These are phyloP conservation scores for Zelostemma sp. DNA, from an alignment of 1,140 invertebrate species.

Conservation along the genomic window DNA sequence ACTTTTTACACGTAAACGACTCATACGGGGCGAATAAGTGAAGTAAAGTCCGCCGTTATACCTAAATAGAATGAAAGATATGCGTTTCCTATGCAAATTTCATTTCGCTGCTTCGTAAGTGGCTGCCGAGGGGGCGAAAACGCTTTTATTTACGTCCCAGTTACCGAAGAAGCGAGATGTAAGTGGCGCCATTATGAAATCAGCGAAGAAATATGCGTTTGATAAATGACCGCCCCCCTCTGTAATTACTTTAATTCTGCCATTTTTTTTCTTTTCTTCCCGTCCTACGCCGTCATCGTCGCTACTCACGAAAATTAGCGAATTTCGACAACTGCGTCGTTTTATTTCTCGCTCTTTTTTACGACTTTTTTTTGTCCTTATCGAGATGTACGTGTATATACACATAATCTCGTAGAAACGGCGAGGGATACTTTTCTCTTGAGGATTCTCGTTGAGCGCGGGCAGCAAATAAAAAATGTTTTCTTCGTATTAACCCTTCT, in stretches of 20 bases:
- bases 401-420: background rate
- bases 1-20: background rate
- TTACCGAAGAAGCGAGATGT: constrained; percentile 4
- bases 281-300: background rate
- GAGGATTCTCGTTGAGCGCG: background rate
- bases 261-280: background rate
- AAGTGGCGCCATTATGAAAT: constrained; percentile 1
- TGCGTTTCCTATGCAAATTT: constrained; percentile 7
- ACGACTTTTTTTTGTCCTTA: background rate
- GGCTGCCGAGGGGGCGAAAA: background rate
- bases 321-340: too few species aligned
- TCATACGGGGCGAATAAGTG: constrained; percentile 7
- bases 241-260: background rate
- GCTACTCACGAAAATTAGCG: too few species aligned
- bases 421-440: constrained; percentile 1
- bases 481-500: constrained; percentile 9
- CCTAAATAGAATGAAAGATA: constrained; percentile 1
- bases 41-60: background rate
- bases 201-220: constrained; percentile 3
- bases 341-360: too few species aligned
- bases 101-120: constrained; percentile 1
- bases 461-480: constrained; percentile 4
- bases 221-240: background rate
- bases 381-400: background rate
- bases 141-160: constrained; percentile 4